These are phyloP conservation scores for Spodoptera picta DNA, from an alignment of 2,888 invertebrate genomes.

Conservation along the genomic window DNA sequence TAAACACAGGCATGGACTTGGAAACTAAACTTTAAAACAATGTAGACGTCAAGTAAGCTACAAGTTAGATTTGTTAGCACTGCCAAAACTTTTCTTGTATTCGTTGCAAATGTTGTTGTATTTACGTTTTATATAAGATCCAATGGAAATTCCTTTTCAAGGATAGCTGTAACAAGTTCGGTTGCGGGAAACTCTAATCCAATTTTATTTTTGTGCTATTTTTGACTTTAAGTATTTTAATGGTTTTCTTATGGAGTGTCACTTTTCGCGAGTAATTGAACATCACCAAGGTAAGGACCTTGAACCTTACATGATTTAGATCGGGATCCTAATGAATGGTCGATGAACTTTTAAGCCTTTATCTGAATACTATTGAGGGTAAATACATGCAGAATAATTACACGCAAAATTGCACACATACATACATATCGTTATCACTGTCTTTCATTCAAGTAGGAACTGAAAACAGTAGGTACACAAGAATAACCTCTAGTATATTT, in stretches of 20 bases:
- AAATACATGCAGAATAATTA: too few relatives aligned
- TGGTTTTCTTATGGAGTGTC: neutral
- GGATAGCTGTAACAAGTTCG: slow-evolving; percentile 37
- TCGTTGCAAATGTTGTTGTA: slow-evolving; percentile 42
- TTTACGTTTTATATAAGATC: slow-evolving; percentile 41
- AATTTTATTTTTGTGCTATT: slow-evolving; percentile 36
- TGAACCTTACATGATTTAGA: too few relatives aligned
- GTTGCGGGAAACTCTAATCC: slow-evolving; percentile 43
- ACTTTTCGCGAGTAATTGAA: too few relatives aligned
- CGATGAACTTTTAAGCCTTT: too few relatives aligned
- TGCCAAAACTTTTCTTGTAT: slow-evolving; percentile 37
- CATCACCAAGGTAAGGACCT: too few relatives aligned
- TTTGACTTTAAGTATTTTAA: slow-evolving; percentile 21
- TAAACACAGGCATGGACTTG: slow-evolving; percentile 44
- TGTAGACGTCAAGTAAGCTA: slow-evolving; percentile 38
- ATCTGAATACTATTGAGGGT: too few relatives aligned
- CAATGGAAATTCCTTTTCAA: slow-evolving; percentile 33
- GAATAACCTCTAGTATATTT: too few relatives aligned
- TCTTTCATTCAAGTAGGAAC: too few relatives aligned
- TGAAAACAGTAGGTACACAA: too few relatives aligned
- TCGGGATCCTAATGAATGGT: too few relatives aligned
- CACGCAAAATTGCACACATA: too few relatives aligned
- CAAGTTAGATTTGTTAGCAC: slow-evolving; percentile 47
- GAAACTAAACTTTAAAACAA: slow-evolving; percentile 23
- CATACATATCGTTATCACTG: too few relatives aligned